Base-by-base conservation (phyloP, 2,888 invertebrate genomes). In the Esperia sulphurella region DNA sequence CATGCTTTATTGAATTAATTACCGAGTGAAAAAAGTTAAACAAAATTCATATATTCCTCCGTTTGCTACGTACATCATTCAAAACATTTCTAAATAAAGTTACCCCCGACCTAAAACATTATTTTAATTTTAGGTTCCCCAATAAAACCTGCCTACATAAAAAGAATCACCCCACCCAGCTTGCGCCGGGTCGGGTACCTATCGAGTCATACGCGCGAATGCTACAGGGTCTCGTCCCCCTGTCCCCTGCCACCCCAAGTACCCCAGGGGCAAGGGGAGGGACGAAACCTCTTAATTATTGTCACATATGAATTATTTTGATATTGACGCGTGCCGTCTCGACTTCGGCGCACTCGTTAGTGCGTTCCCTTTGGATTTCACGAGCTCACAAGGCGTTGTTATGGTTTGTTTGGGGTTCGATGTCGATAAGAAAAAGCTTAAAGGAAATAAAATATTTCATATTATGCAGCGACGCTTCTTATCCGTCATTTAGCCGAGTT, bases 241-340 rank as follows among this genome's bases (percentile, higher is more conserved):
- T n/a, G 35, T 52, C 49, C 56, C 52, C 59, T 61, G 64, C 52
- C 52, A 14, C 63, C 64, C 65, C 63, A 55, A 58, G 59, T 53
- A 57, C 70, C 68, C 69, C 68, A 49, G 57, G 68, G 67, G 52
- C 57, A 56, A 52, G 52, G 65, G 71, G 65, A 63, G 62, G 64
- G 63, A 58, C 57, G 59, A 59, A 68, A 66, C 71, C 75, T 77
- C 83, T 80, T 83, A 85, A 86, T 85, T 86, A 86, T 85, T 83
- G 83, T 83, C 82, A 83, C 83, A 83, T 85, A 79, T 83, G 84
- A 84, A 80, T 84, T 83, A 84, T 84, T 83, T 83, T 78, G 79
- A 76, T 82, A 84, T 83, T 77, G 83, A 79, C 77, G 79, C 74
- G 71, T 58, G 65, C 47, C 55, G 53, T 51, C 58, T 55, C 59